phyloP scores from a whole-genome alignment of 2,888 invertebrate genomes.

The Drosophila limbata region DNA sequence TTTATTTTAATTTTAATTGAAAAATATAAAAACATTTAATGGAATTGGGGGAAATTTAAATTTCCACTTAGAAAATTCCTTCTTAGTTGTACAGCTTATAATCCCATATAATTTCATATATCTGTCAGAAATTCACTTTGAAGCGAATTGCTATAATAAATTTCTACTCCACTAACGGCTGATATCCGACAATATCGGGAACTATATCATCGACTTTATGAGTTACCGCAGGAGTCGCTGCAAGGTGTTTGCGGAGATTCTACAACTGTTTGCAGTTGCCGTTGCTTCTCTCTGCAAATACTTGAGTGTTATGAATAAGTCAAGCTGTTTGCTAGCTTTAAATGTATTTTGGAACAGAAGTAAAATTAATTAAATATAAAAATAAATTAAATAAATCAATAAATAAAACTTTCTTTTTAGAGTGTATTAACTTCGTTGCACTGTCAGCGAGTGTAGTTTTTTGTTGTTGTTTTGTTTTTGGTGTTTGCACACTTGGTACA shows the following conservation, averaged over 20 bases:
- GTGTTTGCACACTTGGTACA: slow-evolving; percentile 73
- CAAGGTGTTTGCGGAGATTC: background rate
- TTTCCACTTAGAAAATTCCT: no score
- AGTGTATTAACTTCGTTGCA: slow-evolving; percentile 22
- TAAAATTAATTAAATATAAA: no score
- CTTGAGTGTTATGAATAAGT: no score
- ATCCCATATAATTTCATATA: no score
- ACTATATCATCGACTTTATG: slow-evolving; percentile 3
- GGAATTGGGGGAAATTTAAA: no score
- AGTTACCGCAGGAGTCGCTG: background rate
- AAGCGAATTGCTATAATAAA: background rate
- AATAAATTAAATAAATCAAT: background rate
- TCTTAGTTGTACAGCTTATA: no score
- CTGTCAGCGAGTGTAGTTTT: slow-evolving; percentile 22
- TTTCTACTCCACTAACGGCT: background rate
- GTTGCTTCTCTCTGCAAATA: background rate
- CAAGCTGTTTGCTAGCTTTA: no score
- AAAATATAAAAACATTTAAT: no score
- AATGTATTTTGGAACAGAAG: no score
- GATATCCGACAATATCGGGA: slow-evolving; percentile 6
- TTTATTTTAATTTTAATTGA: no score
- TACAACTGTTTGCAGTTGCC: background rate
- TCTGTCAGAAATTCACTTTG: background rate
- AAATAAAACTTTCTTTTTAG: background rate
- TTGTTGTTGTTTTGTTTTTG: slow-evolving; percentile 52